These are phyloP conservation scores for Tanypteryx hageni DNA, from an alignment of 2,888 invertebrate species.

Conservation along the genomic window DNA sequence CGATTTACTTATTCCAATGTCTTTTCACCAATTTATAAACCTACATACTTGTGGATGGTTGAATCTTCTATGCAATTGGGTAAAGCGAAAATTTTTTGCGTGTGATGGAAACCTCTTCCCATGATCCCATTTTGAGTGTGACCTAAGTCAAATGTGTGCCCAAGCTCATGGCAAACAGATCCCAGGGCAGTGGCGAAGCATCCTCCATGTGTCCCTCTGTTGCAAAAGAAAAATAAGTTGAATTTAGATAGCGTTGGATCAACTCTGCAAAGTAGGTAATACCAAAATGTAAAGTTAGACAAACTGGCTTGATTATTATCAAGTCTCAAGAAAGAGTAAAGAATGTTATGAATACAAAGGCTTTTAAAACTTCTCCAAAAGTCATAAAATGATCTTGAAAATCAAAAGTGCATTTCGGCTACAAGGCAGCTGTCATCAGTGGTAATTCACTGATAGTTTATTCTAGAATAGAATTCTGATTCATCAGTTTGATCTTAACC, in stretches of 20 bases:
- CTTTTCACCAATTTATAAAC: not conserved
- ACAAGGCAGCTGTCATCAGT: no score
- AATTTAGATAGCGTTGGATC: conserved; percentile 12
- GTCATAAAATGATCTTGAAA: no score
- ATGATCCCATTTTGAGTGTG: conserved; percentile 95
- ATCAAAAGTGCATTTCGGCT: no score
- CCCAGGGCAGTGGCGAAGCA: conserved; percentile 95
- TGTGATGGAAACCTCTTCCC: conserved; percentile 92
- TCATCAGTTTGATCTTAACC: no score
- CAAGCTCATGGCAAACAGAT: conserved; percentile 94
- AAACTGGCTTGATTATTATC: not conserved
- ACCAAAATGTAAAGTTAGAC: not conserved
- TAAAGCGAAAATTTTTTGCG: conserved; percentile 85
- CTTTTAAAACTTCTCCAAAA: no score
- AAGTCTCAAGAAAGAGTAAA: no score
- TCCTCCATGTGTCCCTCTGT: conserved; percentile 88
- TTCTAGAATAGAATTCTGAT: no score
- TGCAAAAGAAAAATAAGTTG: conserved; percentile 67
- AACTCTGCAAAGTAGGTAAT: not conserved
- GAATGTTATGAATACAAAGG: no score
- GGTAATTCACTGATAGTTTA: no score
- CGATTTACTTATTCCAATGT: not conserved
- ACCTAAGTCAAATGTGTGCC: conserved; percentile 95
- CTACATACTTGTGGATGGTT: conserved; percentile 15
- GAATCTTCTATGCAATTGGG: not conserved